phyloP scores from a whole-genome alignment of 2,797 vertebrate genomes.

The Schizothorax lantsangensis region DNA sequence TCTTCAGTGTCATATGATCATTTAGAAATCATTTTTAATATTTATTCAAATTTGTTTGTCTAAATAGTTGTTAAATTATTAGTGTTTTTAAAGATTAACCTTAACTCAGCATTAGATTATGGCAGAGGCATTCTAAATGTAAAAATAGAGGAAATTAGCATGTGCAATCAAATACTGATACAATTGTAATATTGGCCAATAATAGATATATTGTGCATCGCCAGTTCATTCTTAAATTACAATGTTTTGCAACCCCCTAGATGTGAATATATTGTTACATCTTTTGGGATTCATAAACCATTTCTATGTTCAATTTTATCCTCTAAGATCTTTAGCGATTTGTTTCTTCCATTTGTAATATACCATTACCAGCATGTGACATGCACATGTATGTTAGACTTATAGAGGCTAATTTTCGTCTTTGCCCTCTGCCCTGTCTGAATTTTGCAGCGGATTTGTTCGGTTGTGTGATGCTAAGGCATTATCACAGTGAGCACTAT shows the following conservation, averaged over 20 bases:
- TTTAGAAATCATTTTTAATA: neutral
- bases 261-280: neutral
- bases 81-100: neutral
- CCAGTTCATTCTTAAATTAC: neutral
- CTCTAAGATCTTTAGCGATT: neutral
- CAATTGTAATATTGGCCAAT: neutral
- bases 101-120: neutral
- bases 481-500: constrained; percentile 12
- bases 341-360: neutral
- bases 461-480: constrained; percentile 35
- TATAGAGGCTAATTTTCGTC: neutral
- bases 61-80: neutral
- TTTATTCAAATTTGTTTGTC: neutral
- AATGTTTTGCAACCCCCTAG: neutral
- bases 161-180: neutral
- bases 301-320: neutral
- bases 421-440: neutral
- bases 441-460: constrained; percentile 27
- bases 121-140: neutral
- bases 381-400: neutral
- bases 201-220: neutral
- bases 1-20: neutral
- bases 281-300: neutral
- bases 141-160: neutral
- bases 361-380: neutral